phyloP scores from a whole-genome alignment of 2,888 invertebrate species.

The Lacanobia wlatinum region DNA sequence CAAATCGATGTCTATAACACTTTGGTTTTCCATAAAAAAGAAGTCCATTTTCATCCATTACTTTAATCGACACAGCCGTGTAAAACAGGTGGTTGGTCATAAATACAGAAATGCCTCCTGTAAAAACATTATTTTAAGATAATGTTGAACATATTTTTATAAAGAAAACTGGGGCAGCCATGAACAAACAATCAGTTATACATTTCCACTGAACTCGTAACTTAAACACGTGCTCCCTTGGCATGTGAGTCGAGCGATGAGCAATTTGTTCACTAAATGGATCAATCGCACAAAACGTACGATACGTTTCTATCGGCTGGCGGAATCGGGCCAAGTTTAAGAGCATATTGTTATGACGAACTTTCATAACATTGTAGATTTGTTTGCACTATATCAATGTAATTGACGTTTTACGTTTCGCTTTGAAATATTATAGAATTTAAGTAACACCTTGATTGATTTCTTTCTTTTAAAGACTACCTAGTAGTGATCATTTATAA shows the following conservation, averaged over 20 bases:
- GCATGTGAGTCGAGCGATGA: constrained; percentile 53
- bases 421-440: constrained; percentile 30
- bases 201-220: constrained; percentile 63
- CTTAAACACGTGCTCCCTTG: constrained; percentile 62
- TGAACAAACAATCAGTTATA: constrained; percentile 67
- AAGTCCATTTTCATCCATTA: constrained; percentile 60
- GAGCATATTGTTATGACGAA: constrained; percentile 64
- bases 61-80: constrained; percentile 53
- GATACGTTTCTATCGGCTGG: constrained; percentile 57
- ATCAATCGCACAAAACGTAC: constrained; percentile 60
- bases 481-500: neutral
- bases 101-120: constrained; percentile 56
- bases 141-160: constrained; percentile 66
- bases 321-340: constrained; percentile 65
- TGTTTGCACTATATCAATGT: constrained; percentile 57
- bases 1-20: constrained; percentile 29
- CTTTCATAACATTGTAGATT: constrained; percentile 58
- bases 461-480: neutral
- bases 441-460: constrained; percentile 39
- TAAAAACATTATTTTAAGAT: constrained; percentile 64
- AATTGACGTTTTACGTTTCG: constrained; percentile 44
- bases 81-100: constrained; percentile 60
- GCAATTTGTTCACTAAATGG: constrained; percentile 61
- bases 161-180: constrained; percentile 67
- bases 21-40: constrained; percentile 45